Evolutionary conservation across 2,113 vertebrate genomes (phyloP), one percentile per base, ranked within the genome.

Genomic region (Colistium nudipinnis): DNA sequence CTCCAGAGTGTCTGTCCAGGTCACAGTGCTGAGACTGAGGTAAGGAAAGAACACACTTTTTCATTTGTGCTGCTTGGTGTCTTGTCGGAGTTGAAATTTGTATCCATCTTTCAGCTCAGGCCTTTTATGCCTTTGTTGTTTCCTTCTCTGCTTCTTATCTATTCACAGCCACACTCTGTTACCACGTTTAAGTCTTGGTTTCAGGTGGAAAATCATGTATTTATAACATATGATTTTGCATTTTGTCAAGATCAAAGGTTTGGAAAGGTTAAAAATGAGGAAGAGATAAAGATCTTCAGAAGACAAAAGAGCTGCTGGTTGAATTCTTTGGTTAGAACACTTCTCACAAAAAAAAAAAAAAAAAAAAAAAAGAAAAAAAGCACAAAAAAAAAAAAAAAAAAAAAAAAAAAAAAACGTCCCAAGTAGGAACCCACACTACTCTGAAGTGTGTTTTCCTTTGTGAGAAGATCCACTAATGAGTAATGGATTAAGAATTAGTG

Each of bases 21-120:
- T 33, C 44, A 33, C 54, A 57, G 66, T 44, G 49, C 77, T 28
- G 31, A 49, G 20, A 24, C 56, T 33, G 54, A 82, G 83, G 83
- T 86, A 86, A 75, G 83, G 41, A 7, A 77, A 72, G 76, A 45
- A 11, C 39, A 39, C 16, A 4, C 28, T 38, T 6, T 54, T 10
- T 49, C 5, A 10, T 3, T 3, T 12, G 30, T 19, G 6, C 27
- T 7, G 1, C 0, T 25, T 59, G 22, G 10, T 49, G 2, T 28
- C 13, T 41, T n/a, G 1, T n/a, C n/a, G n/a, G n/a, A n/a, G n/a
- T n/a, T n/a, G n/a, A n/a, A n/a, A 11, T 45, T 16, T 64, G 3
- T 36, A 6, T 28, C 39, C 1, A 4, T 53, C 8, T 16, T 19
- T 14, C 1, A 33, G 6, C 24, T 28, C 0, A 8, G 20, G 0